Evolutionary conservation across 2,113 vertebrate species (phyloP), one percentile per base, ranked within the genome.

Genomic region (Hiodon tergisus): DNA sequence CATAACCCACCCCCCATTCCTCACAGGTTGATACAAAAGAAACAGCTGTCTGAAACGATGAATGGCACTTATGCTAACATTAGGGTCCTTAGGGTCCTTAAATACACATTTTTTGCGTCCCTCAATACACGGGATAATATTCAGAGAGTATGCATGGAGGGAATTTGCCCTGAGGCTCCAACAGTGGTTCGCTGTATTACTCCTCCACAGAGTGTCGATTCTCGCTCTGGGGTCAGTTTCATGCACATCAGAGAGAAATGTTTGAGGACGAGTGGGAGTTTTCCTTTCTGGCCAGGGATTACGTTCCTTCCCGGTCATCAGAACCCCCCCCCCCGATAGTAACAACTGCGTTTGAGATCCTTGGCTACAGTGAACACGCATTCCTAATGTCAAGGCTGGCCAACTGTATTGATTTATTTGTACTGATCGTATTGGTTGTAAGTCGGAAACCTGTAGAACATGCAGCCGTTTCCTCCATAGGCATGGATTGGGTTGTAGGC

Each of bases 281-380:
- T 59, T 14, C 54, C 31, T 8, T 71, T 71, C 55, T 58, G 67
- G 67, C 57, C 52, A 55, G 69, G 69, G 69, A 70, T 70, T 70
- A 46, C 57, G 53, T 57, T 60, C 71, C 55, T 46, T 53, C 13
- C n/a, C 52, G 8, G 14, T 11, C 14, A 59, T 59, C 58, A 59
- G 7, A 3, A 3, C 58, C 14, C 4, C 4, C 7, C 14, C 3
- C 14, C 7, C 9, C 4, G 14, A 9, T 11, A 8, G 9, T 59
- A 14, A 4, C 14, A 59, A 11, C 7, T 9, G 58, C 47, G 46
- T 4, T 3, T 16, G 0, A 67, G 61, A 47, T 65, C 31, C 31
- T 31, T 31, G 31, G 31, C 31, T 31, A 31, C 31, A 31, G 31
- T 31, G 31, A 31, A 31, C 31, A 31, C 31, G 31, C 31, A 31